Evolutionary conservation across 2,797 vertebrate species (phyloP), one percentile per base, ranked within the genome.

Genomic region (Pseudochirops corinnae): DNA sequence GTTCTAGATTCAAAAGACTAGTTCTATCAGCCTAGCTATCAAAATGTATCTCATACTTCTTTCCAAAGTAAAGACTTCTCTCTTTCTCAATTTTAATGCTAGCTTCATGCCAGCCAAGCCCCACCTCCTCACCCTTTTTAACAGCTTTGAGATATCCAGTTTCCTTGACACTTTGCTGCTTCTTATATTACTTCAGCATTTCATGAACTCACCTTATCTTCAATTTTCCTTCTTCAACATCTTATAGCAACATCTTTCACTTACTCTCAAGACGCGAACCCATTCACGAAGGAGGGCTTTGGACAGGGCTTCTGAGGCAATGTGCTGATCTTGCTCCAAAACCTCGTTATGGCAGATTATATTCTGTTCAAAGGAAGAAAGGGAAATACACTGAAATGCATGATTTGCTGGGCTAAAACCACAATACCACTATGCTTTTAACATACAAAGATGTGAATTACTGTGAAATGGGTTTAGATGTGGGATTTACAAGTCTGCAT

Each of bases 381-480:
- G 10, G 57, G 58, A 96, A 95, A 55, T 92, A 94, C 90, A 93
- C 56, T 55, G 46, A 97, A 96, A 96, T 46, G 92, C 13, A 93
- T 96, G n/a, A 96, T 95, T 94, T 96, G 91, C 53, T 96, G 93
- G n/a, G 93, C 31, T 96, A 93, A 94, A 93, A 94, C 56, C 93
- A 93, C 13, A 93, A 82, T 55, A 92, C 55, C 92, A 91, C 33
- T 74, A 56, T 95, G 50, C n/a, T 93, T 93, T 96, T 97, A 95
- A 91, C 53, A 93, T 96, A 91, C 67, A 94, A 97, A 97, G 56
- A 82, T 58, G 93, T 50, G 50, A 95, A 93, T 95, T 94, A 67
- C 95, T 96, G 92, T 90, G 82, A 98, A 90, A 97, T 82, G 93
- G 95, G 56, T 95, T 98, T 94, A 96, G 46, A 94, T 93, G 53